These are phyloP conservation scores for Volucella bombylans DNA, from an alignment of 2,888 invertebrate genomes.

Conservation along the genomic window DNA sequence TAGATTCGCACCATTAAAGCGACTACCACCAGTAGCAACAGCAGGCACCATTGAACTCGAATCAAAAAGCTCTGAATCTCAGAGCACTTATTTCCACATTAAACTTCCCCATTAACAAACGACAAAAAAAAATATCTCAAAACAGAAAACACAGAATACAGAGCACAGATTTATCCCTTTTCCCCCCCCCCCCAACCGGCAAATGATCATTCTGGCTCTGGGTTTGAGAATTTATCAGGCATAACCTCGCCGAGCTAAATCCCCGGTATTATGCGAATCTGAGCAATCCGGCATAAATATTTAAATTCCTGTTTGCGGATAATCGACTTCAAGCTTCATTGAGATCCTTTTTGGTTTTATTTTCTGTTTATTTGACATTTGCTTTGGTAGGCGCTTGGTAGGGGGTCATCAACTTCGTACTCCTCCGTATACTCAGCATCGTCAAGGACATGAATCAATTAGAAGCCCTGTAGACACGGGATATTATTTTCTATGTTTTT, in stretches of 20 bases:
- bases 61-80: conserved; percentile 38
- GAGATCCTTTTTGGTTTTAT: conserved; percentile 60
- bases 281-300: conserved; percentile 57
- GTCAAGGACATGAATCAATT: conserved; percentile 57
- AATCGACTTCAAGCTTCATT: conserved; percentile 72
- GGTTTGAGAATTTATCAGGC: conserved; percentile 45
- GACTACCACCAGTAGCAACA: conserved; percentile 4
- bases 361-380: conserved; percentile 62
- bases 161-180: not conserved
- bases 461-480: conserved; percentile 5
- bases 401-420: not conserved
- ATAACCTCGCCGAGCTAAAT: conserved; percentile 56
- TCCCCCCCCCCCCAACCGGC: not conserved
- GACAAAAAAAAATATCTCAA: conserved; percentile 14
- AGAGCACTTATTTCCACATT: conserved; percentile 37
- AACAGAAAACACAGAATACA: not conserved
- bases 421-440: not conserved
- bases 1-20: conserved; percentile 9
- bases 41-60: conserved; percentile 24
- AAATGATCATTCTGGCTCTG: conserved; percentile 62
- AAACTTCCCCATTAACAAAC: conserved; percentile 46
- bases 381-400: not conserved
- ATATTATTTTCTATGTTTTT: conserved; percentile 42
- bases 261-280: conserved; percentile 42
- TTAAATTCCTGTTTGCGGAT: conserved; percentile 72